A percentile compares a stretch with the other conserved stretches of the same genome.
phyloP scores from a whole-genome alignment of 2,797 vertebrate species.

The Acanthurus lineatus region DNA sequence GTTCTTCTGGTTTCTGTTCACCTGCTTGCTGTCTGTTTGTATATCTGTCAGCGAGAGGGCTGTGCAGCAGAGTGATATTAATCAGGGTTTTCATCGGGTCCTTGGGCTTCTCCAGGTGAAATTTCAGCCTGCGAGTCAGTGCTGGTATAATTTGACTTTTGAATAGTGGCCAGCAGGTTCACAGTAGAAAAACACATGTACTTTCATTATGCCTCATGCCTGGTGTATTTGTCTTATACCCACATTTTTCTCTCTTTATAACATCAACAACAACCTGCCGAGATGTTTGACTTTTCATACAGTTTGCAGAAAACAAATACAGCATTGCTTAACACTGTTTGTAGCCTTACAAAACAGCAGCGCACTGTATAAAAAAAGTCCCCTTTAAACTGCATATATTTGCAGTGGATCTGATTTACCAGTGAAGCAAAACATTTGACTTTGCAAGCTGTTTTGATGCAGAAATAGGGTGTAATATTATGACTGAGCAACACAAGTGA shows the following conservation, averaged over 20 bases:
- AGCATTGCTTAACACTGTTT: background rate
- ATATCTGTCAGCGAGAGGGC: slow-evolving; percentile 1
- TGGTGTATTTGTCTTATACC: background rate
- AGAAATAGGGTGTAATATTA: background rate
- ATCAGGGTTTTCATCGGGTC: slow-evolving; percentile 28
- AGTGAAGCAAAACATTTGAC: background rate
- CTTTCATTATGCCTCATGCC: background rate
- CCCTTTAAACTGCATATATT: too few relatives aligned
- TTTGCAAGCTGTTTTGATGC: background rate
- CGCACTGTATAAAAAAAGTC: too few relatives aligned
- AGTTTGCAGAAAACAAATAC: background rate
- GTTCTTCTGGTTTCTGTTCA: slow-evolving; percentile 16
- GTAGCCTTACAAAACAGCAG: background rate
- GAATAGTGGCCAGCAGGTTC: background rate
- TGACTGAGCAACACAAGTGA: background rate
- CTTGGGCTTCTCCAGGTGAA: slow-evolving; percentile 24
- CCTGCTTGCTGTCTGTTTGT: slow-evolving; percentile 15
- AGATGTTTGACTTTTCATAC: background rate
- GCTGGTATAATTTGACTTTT: slow-evolving; percentile 26
- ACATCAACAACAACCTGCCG: background rate
- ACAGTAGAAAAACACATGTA: background rate
- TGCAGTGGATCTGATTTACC: background rate
- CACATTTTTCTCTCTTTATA: background rate
- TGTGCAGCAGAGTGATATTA: slow-evolving; percentile 15
- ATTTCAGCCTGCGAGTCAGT: slow-evolving; percentile 38